Conservation (phyloP, 2,888 invertebrate genomes). For the Ametastegia equiseti region DNA sequence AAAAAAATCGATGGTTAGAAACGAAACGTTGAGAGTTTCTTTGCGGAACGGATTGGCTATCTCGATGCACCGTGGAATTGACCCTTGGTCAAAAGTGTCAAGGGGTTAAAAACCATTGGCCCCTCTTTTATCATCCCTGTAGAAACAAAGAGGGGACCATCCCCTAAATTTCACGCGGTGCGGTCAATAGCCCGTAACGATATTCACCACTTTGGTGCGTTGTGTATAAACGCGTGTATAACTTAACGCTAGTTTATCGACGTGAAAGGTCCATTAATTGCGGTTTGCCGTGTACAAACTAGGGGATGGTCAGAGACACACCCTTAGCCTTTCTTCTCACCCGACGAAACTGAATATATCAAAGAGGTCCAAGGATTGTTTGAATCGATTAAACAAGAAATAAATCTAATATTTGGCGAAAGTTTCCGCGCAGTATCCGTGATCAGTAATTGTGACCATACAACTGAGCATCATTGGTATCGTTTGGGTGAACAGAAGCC, state of each 20-base stretch:
- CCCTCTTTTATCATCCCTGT: not conserved
- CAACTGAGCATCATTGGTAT: not conserved
- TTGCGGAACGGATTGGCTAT: not conserved
- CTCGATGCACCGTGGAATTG: not conserved
- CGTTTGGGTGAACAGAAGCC: not conserved
- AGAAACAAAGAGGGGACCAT: not conserved
- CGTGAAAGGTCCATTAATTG: conserved; percentile 65
- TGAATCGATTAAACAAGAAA: not conserved
- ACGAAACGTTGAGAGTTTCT: too few species aligned
- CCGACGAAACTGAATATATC: not conserved
- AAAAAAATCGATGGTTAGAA: too few species aligned
- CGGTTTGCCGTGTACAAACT: conserved; percentile 17
- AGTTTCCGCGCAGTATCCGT: not conserved
- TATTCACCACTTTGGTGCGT: conserved; percentile 54
- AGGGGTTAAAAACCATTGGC: not conserved
- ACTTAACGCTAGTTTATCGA: conserved; percentile 65
- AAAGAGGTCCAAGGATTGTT: not conserved
- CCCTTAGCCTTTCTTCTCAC: not conserved
- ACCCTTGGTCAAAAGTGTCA: not conserved
- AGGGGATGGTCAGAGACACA: not conserved
- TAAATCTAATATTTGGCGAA: not conserved
- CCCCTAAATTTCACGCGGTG: conserved; percentile 40
- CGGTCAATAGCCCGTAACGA: conserved; percentile 67
- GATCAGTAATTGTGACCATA: not conserved
- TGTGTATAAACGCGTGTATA: conserved; percentile 52